Evolutionary conservation across 2,797 vertebrate genomes (phyloP), one percentile per base, ranked within the genome.

Genomic region (Pipistrellus pygmaeus): DNA sequence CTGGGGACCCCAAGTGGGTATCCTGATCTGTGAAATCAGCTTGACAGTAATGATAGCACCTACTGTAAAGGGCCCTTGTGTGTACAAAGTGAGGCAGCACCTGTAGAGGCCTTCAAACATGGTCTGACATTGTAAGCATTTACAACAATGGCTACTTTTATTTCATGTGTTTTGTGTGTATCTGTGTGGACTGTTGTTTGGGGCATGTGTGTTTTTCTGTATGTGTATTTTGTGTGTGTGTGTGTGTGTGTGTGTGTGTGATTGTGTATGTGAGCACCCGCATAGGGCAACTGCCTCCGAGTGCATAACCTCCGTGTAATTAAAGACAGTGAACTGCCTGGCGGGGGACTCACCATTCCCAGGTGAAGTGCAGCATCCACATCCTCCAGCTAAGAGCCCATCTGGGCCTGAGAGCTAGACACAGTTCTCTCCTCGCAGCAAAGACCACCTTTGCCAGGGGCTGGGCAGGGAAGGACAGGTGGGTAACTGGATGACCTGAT

Each of bases 1-100:
- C 11, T 57, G 83, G 62, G 41, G 44, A 18, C 13, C 53, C 2
- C 0, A 0, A n/a, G 1, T 21, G 23, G 17, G 30, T 55, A 81
- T 69, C 13, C 38, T 90, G 23, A 30, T 35, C 51, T 46, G 35
- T 75, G 64, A 83, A 41, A 77, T 62, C 62, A 35, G 72, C 14
- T 4, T 30, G 23, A n/a, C 1, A 32, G 27, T 23, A 73, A 38
- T 6, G 32, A 6, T 30, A 27, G 30, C 18, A 15, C 11, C 53
- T 1, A 32, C 11, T 23, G 30, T n/a, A 6, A 73, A 89, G 77
- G 10, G 30, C 18, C 48, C 30, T 6, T 3, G 3, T 0, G 32
- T 73, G 41, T 20, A 3, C 88, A 30, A 41, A 35, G 2, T 17
- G 32, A 48, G 23, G 46, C 77, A 0, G 82, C 20, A 30, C 32